A percentile compares a stretch with the other conserved stretches of the same genome.
phyloP scores from a whole-genome alignment of 1,140 invertebrate genomes.

The Aphaenogaster floridana region DNA sequence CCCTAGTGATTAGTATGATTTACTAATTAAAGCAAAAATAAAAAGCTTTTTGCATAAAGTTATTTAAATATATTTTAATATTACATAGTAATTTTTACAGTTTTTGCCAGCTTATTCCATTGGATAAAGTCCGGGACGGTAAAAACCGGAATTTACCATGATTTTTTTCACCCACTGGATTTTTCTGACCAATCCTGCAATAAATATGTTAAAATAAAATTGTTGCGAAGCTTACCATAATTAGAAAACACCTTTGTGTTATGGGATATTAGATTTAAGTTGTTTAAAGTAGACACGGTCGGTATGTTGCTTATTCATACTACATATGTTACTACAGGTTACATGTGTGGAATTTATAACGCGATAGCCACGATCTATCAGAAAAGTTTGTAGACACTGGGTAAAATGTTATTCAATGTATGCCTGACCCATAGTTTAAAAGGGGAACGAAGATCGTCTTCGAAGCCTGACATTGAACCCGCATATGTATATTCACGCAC shows the following conservation, averaged over 20 bases:
- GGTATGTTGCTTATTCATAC: neutral
- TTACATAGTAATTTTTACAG: no score
- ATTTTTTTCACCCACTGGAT: no score
- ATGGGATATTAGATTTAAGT: neutral
- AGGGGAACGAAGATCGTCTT: constrained; percentile 19
- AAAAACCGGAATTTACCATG: no score
- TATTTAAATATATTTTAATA: no score
- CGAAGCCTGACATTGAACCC: constrained; percentile 13
- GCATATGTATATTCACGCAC: constrained; percentile 17
- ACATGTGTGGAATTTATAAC: neutral
- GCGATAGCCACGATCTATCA: neutral
- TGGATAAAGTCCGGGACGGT: no score
- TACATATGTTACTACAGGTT: neutral
- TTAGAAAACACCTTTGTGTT: neutral
- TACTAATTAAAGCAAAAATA: no score
- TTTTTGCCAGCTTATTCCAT: no score
- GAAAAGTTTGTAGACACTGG: neutral
- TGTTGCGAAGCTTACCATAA: neutral
- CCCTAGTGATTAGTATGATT: no score
- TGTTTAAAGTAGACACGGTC: neutral
- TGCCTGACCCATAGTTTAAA: constrained; percentile 20
- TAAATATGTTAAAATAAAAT: neutral
- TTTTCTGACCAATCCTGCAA: no score
- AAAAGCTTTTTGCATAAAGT: no score
- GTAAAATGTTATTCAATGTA: constrained; percentile 33